Evolutionary conservation across 1,140 invertebrate genomes (phyloP), one percentile per base, ranked within the genome.

Genomic region (Helicorthomorpha holstii): DNA sequence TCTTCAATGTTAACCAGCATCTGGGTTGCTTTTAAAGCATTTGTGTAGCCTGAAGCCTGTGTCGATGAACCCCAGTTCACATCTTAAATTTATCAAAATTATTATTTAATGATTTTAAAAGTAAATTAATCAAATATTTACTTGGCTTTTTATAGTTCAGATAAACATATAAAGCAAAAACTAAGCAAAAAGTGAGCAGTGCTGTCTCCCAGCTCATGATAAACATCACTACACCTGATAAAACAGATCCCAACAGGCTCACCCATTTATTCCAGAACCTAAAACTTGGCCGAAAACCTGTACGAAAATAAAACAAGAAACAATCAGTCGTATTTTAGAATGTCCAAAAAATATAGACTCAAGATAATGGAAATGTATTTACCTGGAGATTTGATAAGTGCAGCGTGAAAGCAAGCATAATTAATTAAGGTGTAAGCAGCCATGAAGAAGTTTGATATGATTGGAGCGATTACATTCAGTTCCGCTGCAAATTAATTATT

Each of bases 361-460:
- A 34, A 7, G 16, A 16, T 34, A 7, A 34, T 7, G 16, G 16
- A 16, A 34, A 34, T 34, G 29, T 34, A 16, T 34, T n/a, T 16
- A 63, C 78, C 75, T 50, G 74, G 75, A 19, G 74, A 73, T 58
- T 75, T 73, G 0, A 76, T 85, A 54, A 86, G 69, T 46, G 87
- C 89, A 23, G 91, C 92, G 72, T 97, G 91, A 68, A 97, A 97
- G 46, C 90, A 95, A 1, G 75, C 73, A 57, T 94, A 97, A 71
- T 97, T 98, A 55, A 98, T 91, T 24, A 98, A 75, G 53, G 88
- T 89, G 63, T 97, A 98, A 3, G 92, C 89, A 56, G 92, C 92
- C 60, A 98, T 72, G 70, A 97, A 98, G 70, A 98, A 97, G 65
- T 98, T 98, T 22, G 92, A 96, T 56, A 98, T 97, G 49, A 98